Conservation (phyloP, 2,888 invertebrate genomes). For the Ophonus ardosiacus region DNA sequence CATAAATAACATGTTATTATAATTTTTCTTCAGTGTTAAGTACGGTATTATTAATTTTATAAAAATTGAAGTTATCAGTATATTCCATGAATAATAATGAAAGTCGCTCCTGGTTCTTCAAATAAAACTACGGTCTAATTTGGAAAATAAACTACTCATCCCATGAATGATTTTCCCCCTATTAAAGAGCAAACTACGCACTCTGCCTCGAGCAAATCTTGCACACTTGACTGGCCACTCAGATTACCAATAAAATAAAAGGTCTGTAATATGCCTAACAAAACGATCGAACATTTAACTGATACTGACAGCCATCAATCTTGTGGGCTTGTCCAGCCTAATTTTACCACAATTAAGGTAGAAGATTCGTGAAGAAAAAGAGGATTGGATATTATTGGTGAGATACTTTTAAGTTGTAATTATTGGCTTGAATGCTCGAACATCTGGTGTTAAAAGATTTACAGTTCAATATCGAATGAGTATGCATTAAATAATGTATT, state of each 20-base stretch:
- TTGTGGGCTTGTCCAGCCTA: neutral
- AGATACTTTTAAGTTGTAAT: neutral
- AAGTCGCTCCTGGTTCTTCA: slow-evolving; percentile 7
- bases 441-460: neutral
- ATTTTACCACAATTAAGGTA: slow-evolving; percentile 25
- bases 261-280: slow-evolving; percentile 23
- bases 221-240: slow-evolving; percentile 26
- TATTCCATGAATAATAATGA: neutral
- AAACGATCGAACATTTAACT: slow-evolving; percentile 29
- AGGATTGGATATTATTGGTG: neutral
- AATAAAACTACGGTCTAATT: slow-evolving; percentile 23
- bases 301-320: slow-evolving; percentile 38
- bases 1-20: neutral
- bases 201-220: neutral
- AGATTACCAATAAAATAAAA: slow-evolving; percentile 42
- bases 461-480: too few relatives aligned
- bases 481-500: too few relatives aligned
- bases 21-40: neutral
- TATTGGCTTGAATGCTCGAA: neutral
- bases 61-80: slow-evolving; percentile 6
- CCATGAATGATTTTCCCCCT: slow-evolving; percentile 20
- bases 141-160: neutral
- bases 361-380: neutral
- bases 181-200: slow-evolving; percentile 18
- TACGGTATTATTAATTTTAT: neutral